Percentiles rank a stretch among this genome's conserved stretches.
Conservation (phyloP, 2,113 vertebrate genomes). For the Peromyscus polionotus region DNA sequence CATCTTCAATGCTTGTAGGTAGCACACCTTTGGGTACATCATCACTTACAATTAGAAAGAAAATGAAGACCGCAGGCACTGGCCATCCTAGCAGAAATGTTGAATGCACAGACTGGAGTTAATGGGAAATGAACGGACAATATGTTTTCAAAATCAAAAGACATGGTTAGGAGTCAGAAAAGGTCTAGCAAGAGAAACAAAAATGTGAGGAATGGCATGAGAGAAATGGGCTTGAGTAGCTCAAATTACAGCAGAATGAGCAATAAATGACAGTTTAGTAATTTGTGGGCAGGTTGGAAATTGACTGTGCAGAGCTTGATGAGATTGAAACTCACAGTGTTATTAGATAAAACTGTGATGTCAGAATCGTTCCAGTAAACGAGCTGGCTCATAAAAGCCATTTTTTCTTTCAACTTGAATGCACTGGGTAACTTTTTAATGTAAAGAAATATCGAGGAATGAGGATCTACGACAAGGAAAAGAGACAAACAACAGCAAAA, state of each 20-base stretch:
- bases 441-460: not conserved
- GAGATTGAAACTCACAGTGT: not conserved
- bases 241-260: constrained; percentile 22
- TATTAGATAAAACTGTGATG: constrained; percentile 34
- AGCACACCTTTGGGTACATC: not conserved
- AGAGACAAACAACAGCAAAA: not conserved
- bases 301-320: not conserved
- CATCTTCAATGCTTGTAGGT: not conserved
- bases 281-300: not conserved
- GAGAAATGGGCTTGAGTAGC: not conserved
- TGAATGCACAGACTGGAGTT: not conserved
- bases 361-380: constrained; percentile 50
- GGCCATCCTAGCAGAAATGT: not conserved
- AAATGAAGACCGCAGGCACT: not conserved
- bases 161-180: not conserved
- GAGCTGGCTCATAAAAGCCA: not conserved
- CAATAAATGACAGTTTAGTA: not conserved
- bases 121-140: not conserved
- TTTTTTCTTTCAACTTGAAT: not conserved
- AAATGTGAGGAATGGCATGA: not conserved
- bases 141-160: not conserved
- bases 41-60: not conserved
- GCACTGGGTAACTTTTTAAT: not conserved
- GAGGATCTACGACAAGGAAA: not conserved
- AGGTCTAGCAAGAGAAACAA: not conserved